These are phyloP conservation scores for Cerceris ruficornis DNA, from an alignment of 2,888 invertebrate species.

Conservation along the genomic window DNA sequence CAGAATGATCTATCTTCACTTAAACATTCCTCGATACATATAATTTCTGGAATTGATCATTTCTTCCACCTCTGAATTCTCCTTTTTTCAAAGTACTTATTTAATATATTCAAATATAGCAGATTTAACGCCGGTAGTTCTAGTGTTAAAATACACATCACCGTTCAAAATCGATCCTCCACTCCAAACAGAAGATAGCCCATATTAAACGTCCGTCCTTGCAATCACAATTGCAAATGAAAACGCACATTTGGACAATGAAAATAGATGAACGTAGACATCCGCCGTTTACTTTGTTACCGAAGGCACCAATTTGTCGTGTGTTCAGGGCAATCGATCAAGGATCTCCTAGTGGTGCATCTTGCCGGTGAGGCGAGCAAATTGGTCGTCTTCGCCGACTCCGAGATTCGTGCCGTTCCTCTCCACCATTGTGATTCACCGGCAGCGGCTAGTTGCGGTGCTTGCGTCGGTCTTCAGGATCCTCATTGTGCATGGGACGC, in stretches of 20 bases:
- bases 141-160: too few relatives aligned
- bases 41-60: too few relatives aligned
- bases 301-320: slow-evolving; percentile 9
- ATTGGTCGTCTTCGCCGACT: slow-evolving; percentile 94
- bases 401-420: slow-evolving; percentile 92
- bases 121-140: too few relatives aligned
- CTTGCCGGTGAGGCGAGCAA: slow-evolving; percentile 88
- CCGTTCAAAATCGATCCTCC: too few relatives aligned
- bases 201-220: too few relatives aligned
- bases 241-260: background rate
- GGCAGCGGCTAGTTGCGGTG: slow-evolving; percentile 84
- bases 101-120: too few relatives aligned
- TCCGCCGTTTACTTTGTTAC: background rate
- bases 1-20: too few relatives aligned
- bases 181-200: too few relatives aligned
- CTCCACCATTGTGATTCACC: slow-evolving; percentile 89
- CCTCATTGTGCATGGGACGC: slow-evolving; percentile 99
- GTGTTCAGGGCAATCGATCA: slow-evolving; percentile 83
- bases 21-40: too few relatives aligned
- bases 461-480: slow-evolving; percentile 96
- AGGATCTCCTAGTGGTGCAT: slow-evolving; percentile 87
- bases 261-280: background rate
- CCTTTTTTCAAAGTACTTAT: too few relatives aligned
- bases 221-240: background rate
- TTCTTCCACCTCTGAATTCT: too few relatives aligned